Percentiles rank a stretch among this genome's conserved stretches.
phyloP scores from a whole-genome alignment of 1,140 invertebrate genomes.

The Drosophila tani region DNA sequence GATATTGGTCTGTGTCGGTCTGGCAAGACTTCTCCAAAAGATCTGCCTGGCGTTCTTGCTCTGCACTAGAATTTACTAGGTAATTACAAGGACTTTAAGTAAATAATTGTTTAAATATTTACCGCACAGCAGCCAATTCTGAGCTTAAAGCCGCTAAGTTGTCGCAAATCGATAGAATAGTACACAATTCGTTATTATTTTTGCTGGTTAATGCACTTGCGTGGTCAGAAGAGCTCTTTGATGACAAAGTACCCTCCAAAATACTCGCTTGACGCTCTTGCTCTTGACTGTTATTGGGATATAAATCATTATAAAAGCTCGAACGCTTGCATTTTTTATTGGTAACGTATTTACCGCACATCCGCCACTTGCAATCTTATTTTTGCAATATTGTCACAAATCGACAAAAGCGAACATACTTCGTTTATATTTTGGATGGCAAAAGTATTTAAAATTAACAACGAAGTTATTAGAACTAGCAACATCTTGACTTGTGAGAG shows the following conservation, averaged over 20 bases:
- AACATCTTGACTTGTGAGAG: background rate
- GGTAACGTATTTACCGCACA: background rate
- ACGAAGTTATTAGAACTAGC: background rate
- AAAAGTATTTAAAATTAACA: background rate
- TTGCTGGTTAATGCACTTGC: no score
- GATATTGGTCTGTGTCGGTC: background rate
- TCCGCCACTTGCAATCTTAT: slow-evolving; percentile 1
- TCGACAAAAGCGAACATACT: slow-evolving; percentile 2
- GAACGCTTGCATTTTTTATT: background rate
- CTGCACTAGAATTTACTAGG: accelerated
- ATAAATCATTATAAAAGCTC: background rate
- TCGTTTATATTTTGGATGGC: background rate
- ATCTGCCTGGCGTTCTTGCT: slow-evolving; percentile 1
- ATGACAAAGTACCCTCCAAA: background rate
- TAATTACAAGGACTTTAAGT: no score
- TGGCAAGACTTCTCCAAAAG: background rate
- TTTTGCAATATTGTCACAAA: background rate
- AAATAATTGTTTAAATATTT: no score
- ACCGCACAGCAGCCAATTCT: background rate
- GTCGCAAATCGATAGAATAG: background rate
- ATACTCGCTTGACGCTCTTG: background rate
- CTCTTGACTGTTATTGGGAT: background rate
- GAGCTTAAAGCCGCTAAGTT: background rate
- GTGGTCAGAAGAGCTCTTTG: no score
- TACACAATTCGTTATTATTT: background rate